Evolutionary conservation across 2,113 vertebrate genomes (phyloP).

Genomic region (Benitochromis conjunctus): DNA sequence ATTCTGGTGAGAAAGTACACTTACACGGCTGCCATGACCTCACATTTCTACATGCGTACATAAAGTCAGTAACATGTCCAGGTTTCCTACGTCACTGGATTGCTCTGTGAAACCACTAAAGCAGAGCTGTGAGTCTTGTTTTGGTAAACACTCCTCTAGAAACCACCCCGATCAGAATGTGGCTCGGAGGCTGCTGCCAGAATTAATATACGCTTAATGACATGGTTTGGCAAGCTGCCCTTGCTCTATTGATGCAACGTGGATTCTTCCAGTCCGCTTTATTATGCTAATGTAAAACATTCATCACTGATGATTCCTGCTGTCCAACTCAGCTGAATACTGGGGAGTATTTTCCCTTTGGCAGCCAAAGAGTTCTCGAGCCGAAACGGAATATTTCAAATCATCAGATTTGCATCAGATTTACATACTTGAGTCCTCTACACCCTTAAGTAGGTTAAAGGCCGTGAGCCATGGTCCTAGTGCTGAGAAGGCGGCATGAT

Average conservation of each 20-base stretch:
- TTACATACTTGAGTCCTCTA: constrained; percentile 32
- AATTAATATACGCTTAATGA: constrained; percentile 73
- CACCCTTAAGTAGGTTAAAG: constrained; percentile 21
- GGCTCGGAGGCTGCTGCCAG: constrained; percentile 57
- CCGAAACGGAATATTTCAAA: constrained; percentile 40
- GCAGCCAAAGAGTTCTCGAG: neutral
- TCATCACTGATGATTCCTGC: constrained; percentile 36
- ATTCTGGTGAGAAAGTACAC: constrained; percentile 43
- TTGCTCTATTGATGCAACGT: constrained; percentile 62
- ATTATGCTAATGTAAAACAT: constrained; percentile 69
- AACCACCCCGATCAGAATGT: constrained; percentile 68
- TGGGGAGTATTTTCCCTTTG: constrained; percentile 19
- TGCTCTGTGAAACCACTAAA: constrained; percentile 59
- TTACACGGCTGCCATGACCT: constrained; percentile 51
- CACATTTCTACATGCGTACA: constrained; percentile 49
- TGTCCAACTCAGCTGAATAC: constrained; percentile 25
- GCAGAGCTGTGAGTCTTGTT: constrained; percentile 61
- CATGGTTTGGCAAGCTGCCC: constrained; percentile 63
- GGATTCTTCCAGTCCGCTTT: constrained; percentile 58
- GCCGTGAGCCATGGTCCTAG: neutral
- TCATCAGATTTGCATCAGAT: constrained; percentile 41
- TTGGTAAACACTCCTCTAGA: constrained; percentile 72
- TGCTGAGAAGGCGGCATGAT: neutral
- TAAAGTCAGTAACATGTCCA: constrained; percentile 36
- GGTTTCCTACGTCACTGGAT: constrained; percentile 63